Percentiles rank a stretch among this genome's conserved stretches.
Conservation (phyloP, 2,797 vertebrate genomes). For the Tapera naevia region DNA sequence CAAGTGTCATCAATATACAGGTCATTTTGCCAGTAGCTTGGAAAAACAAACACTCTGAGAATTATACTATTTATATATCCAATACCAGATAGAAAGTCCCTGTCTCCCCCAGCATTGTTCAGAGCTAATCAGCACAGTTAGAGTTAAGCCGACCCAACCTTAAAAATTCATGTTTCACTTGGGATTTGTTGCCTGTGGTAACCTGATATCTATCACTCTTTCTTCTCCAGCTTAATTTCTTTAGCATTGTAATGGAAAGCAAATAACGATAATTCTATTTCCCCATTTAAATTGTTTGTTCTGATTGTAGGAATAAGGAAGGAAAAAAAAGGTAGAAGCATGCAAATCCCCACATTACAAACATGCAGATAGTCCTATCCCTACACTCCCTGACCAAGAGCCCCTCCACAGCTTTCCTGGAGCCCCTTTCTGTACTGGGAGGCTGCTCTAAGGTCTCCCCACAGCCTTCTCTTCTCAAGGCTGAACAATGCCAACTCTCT, state of each 20-base stretch:
- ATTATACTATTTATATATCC: neutral
- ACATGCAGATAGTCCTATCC: neutral
- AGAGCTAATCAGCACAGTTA: neutral
- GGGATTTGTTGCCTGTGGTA: neutral
- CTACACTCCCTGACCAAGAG: too few relatives aligned
- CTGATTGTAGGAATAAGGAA: neutral
- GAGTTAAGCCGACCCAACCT: neutral
- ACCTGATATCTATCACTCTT: neutral
- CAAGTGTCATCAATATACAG: neutral
- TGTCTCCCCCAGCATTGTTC: neutral
- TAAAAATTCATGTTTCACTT: neutral
- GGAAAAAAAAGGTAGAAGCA: neutral
- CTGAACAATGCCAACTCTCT: too few relatives aligned
- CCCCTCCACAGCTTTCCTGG: too few relatives aligned
- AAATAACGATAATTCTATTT: neutral
- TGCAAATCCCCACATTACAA: neutral
- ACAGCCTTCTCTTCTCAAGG: too few relatives aligned
- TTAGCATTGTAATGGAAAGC: neutral
- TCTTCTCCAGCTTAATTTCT: neutral
- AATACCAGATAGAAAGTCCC: neutral
- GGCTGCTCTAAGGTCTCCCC: too few relatives aligned
- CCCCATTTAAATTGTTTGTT: neutral
- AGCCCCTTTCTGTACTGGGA: too few relatives aligned
- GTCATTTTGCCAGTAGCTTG: neutral
- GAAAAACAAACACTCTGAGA: conserved; percentile 4